Evolutionary conservation across 2,888 invertebrate species (phyloP).

Genomic region (Bellardia bayeri): DNA sequence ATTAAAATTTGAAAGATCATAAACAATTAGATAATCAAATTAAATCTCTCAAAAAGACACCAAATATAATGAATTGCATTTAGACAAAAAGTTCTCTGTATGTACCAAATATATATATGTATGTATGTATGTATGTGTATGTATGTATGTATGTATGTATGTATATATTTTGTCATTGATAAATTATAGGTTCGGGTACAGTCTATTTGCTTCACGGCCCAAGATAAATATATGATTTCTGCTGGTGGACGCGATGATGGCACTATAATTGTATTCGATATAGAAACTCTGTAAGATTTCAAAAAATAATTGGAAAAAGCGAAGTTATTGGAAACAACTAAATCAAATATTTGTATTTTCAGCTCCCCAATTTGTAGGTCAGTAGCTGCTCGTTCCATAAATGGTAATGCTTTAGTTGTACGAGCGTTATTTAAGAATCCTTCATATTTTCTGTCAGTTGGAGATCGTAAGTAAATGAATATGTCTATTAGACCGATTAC

Average conservation of each 20-base stretch:
- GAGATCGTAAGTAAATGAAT: conserved; percentile 86
- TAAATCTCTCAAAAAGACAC: too few relatives aligned
- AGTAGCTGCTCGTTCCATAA: conserved; percentile 87
- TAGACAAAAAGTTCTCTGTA: too few relatives aligned
- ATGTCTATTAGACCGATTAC: too few relatives aligned
- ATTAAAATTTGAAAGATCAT: too few relatives aligned
- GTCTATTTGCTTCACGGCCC: conserved; percentile 91
- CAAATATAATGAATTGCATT: too few relatives aligned
- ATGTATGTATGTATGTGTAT: too few relatives aligned
- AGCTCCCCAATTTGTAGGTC: conserved; percentile 87
- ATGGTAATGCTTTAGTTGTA: conserved; percentile 88
- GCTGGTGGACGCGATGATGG: conserved; percentile 96
- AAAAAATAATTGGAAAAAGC: not conserved
- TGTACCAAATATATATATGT: too few relatives aligned
- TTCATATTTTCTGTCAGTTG: conserved; percentile 90
- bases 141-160: too few relatives aligned
- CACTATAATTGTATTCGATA: conserved; percentile 93
- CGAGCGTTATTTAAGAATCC: conserved; percentile 86
- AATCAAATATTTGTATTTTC: conserved; percentile 16
- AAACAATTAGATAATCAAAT: too few relatives aligned
- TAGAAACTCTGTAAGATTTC: conserved; percentile 84
- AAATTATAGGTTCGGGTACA: conserved; percentile 89
- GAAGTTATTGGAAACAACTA: not conserved
- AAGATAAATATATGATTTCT: conserved; percentile 92
- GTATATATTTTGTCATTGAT: not conserved